Percentiles rank a stretch among this genome's conserved stretches.
Evolutionary conservation across 1,140 invertebrate genomes (phyloP).

Genomic region (Luehdorfia chinensis): DNA sequence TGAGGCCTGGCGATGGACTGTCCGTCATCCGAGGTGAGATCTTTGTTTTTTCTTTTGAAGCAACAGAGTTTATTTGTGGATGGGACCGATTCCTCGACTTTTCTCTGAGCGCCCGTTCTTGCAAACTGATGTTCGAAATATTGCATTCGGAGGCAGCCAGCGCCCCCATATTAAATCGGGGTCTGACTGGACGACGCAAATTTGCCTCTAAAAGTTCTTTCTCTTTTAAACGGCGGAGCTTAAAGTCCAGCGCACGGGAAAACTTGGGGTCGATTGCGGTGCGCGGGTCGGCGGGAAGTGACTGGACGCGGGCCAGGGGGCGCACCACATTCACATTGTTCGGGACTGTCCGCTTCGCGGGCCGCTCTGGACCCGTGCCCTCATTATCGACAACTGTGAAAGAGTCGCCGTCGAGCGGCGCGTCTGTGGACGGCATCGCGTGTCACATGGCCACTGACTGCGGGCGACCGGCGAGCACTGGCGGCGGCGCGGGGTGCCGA

Average conservation of each 20-base stretch:
- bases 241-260: slow-evolving; percentile 80
- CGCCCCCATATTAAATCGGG: slow-evolving; percentile 30
- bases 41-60: slow-evolving; percentile 29
- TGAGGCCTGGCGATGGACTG: slow-evolving; percentile 29
- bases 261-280: slow-evolving; percentile 77
- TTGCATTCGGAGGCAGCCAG: slow-evolving; percentile 48
- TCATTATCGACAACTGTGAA: slow-evolving; percentile 76
- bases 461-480: slow-evolving; percentile 20
- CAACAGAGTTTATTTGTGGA: slow-evolving; percentile 41
- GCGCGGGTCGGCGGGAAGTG: slow-evolving; percentile 32
- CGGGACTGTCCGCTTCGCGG: slow-evolving; percentile 21
- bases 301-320: slow-evolving; percentile 38
- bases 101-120: slow-evolving; percentile 31
- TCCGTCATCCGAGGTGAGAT: slow-evolving; percentile 37
- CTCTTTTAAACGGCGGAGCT: slow-evolving; percentile 80
- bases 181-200: slow-evolving; percentile 46
- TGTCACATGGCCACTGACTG: slow-evolving; percentile 24
- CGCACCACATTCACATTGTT: slow-evolving; percentile 52
- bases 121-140: slow-evolving; percentile 41
- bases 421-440: slow-evolving; percentile 51
- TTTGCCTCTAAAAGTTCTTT: slow-evolving; percentile 71
- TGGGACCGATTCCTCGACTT: slow-evolving; percentile 46
- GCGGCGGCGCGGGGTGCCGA: slow-evolving; percentile 24
- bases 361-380: slow-evolving; percentile 13
- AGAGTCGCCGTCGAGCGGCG: slow-evolving; percentile 58